Evolutionary conservation across 2,888 invertebrate species (phyloP), one percentile per base, ranked within the genome.

Genomic region (Digitonthophagus gazella): DNA sequence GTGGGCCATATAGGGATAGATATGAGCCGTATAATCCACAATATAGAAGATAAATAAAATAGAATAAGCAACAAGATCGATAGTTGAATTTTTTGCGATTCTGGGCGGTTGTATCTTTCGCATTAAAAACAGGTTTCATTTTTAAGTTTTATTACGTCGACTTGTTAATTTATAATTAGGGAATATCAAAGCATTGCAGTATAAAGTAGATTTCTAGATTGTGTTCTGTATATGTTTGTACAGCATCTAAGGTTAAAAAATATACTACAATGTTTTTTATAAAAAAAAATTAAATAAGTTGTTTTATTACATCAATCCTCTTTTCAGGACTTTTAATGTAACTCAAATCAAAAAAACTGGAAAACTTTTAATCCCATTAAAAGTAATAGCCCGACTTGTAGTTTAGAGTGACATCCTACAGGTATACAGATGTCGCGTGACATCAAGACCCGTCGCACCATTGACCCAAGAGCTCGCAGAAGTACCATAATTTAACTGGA

Each of bases 1-100:
- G 78, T 16, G 80, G 81, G 15, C 80, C 81, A 0, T 79, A 81
- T 63, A 74, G 76, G 56, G 80, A 80, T 67, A 74, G 77, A 70
- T 80, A 78, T 70, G 77, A 76, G 67, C 68, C 77, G 15, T n/a
- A 76, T 74, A 70, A 56, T 44, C 6, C 57, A 1, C 20, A 57
- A 57, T 67, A 69, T 64, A 69, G 66, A 16, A 65, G 68, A 55
- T 69, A 66, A 54, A 44, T 57, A 56, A 58, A 55, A 8, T 57
- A 57, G 22, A 57, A 64, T 15, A 22, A 67, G 28, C 5, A 44
- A 57, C 14, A 16, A 15, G 15, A 56, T 56, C 56, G 57, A 57
- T 61, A 18, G n/a, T n/a, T n/a, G 8, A 14, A 61, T 28, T 28
- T 54, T 66, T 67, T 64, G 55, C 66, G 28, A 44, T 20, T 22